Evolutionary conservation across 2,797 vertebrate genomes (phyloP).

Genomic region (Caiman crocodilus): DNA sequence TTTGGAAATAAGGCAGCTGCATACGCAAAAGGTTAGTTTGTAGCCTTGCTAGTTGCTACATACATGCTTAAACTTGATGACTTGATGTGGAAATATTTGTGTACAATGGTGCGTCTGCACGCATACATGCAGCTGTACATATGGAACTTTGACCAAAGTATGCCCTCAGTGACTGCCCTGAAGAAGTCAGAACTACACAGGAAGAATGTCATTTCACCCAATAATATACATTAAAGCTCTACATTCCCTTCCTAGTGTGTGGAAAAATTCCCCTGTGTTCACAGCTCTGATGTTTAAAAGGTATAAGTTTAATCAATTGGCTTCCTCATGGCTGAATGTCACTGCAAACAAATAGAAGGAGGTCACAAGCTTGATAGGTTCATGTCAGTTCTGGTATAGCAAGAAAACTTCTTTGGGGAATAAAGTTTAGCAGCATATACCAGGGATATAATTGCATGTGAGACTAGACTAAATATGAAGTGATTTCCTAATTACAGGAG

Average conservation of each 20-base stretch:
- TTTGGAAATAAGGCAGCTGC: background rate
- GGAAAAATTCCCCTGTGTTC: background rate
- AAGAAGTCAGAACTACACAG: background rate
- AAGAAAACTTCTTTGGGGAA: background rate
- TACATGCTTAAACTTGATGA: background rate
- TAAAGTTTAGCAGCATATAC: background rate
- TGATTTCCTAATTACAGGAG: background rate
- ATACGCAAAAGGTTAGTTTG: background rate
- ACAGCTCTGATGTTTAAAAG: background rate
- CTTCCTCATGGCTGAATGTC: background rate
- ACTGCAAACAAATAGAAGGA: background rate
- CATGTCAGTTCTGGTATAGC: background rate
- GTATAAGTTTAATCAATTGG: background rate
- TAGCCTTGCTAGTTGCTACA: background rate
- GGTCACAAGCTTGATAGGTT: background rate
- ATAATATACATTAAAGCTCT: background rate
- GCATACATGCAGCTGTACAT: rapidly evolving
- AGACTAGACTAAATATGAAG: background rate
- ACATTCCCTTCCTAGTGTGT: background rate
- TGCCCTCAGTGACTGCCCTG: background rate
- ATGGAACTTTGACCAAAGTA: background rate
- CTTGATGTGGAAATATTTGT: background rate
- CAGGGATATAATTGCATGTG: background rate
- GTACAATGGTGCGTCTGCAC: background rate
- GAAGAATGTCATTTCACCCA: background rate